A percentile compares a stretch with the other conserved stretches of the same genome.
phyloP scores from a whole-genome alignment of 1,140 invertebrate species.

The Pantala flavescens region DNA sequence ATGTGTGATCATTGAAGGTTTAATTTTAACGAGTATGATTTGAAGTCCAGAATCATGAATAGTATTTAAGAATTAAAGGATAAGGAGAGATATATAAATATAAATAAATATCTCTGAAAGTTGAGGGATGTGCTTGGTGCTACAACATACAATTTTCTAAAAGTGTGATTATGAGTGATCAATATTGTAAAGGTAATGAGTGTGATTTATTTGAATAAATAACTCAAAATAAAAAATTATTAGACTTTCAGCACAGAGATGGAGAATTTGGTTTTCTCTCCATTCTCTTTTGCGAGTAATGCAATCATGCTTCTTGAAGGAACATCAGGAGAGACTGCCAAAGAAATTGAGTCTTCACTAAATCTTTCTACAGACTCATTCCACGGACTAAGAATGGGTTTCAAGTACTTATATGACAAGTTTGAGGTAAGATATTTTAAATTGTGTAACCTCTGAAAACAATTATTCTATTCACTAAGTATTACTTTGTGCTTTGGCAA shows the following conservation, averaged over 20 bases:
- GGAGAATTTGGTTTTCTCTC: constrained; percentile 28
- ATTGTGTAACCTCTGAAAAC: background rate
- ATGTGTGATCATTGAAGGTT: too few relatives aligned
- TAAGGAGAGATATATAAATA: too few relatives aligned
- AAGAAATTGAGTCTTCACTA: constrained; percentile 25
- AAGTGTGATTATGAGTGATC: too few relatives aligned
- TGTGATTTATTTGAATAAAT: too few relatives aligned
- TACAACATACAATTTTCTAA: too few relatives aligned
- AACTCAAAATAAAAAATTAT: too few relatives aligned
- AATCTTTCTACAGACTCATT: constrained; percentile 16
- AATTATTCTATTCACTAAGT: background rate
- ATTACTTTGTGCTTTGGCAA: constrained; percentile 13
- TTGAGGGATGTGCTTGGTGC: too few relatives aligned
- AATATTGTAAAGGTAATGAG: too few relatives aligned
- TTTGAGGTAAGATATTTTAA: constrained; percentile 18
- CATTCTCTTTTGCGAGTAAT: constrained; percentile 28
- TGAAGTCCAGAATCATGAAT: too few relatives aligned
- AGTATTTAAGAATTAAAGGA: too few relatives aligned
- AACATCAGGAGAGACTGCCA: constrained; percentile 23
- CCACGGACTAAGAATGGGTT: constrained; percentile 14
- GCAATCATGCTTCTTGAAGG: constrained; percentile 29
- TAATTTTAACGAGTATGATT: too few relatives aligned
- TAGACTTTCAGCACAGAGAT: background rate
- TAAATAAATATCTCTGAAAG: too few relatives aligned
- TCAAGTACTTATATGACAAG: constrained; percentile 19